Evolutionary conservation across 2,113 vertebrate species (phyloP).

Genomic region (Callionymus lyra): DNA sequence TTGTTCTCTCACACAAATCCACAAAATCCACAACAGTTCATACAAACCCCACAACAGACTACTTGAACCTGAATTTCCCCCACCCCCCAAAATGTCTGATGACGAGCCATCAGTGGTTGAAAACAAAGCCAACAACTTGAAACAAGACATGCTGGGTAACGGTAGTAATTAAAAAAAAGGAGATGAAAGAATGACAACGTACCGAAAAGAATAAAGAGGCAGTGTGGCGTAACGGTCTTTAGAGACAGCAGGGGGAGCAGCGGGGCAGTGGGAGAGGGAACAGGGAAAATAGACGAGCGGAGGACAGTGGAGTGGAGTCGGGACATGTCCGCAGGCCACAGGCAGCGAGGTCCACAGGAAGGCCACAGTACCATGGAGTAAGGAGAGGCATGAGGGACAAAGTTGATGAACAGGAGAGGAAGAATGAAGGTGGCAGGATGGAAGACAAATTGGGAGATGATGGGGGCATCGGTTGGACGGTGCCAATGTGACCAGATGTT

Average conservation of each 20-base stretch:
- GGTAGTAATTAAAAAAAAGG: conserved; percentile 77
- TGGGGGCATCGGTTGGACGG: conserved; percentile 14
- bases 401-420: conserved; percentile 71
- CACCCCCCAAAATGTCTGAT: conserved; percentile 38
- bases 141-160: conserved; percentile 66
- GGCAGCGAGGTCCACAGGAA: conserved; percentile 69
- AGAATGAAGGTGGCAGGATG: conserved; percentile 77
- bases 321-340: conserved; percentile 68
- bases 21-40: conserved; percentile 51
- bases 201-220: conserved; percentile 99
- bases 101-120: conserved; percentile 49
- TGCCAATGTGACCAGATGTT: conserved; percentile 18
- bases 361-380: conserved; percentile 69
- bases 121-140: conserved; percentile 58
- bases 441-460: conserved; percentile 49
- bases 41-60: conserved; percentile 53
- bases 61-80: conserved; percentile 35
- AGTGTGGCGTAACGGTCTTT: conserved; percentile 99
- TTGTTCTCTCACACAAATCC: conserved; percentile 47
- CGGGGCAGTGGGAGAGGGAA: conserved; percentile 81
- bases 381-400: conserved; percentile 56
- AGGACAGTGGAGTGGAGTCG: conserved; percentile 82
- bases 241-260: conserved; percentile 99
- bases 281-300: conserved; percentile 86
- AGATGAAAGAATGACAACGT: conserved; percentile 97